Evolutionary conservation across 2,113 vertebrate genomes (phyloP).

Genomic region (Etheostoma spectabile): DNA sequence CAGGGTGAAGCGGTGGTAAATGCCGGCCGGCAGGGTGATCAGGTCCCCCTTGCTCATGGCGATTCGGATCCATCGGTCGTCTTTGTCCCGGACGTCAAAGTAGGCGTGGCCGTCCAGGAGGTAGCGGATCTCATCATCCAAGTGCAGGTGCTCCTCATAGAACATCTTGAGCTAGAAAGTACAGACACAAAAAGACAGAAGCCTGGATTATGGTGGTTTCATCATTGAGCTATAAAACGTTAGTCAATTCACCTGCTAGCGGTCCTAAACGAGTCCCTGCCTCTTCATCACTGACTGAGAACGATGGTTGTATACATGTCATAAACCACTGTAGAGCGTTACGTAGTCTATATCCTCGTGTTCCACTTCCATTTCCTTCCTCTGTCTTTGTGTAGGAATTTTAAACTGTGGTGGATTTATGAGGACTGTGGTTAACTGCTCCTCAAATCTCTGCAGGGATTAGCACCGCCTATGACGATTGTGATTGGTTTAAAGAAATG

Average conservation of each 20-base stretch:
- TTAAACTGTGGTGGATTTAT: too few species aligned
- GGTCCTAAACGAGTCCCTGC: background rate
- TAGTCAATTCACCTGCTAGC: background rate
- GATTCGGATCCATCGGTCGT: conserved; percentile 93
- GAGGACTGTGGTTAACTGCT: too few species aligned
- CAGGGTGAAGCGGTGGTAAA: conserved; percentile 96
- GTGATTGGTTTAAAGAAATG: too few species aligned
- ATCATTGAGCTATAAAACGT: background rate
- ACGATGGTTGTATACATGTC: background rate
- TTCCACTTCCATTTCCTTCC: too few species aligned
- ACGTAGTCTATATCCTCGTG: too few species aligned
- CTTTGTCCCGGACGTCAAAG: conserved; percentile 91
- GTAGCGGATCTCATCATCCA: conserved; percentile 96
- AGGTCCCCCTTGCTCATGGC: conserved; percentile 92
- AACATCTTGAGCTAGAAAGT: conserved; percentile 89
- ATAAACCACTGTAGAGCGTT: background rate
- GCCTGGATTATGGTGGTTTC: background rate
- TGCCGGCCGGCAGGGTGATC: conserved; percentile 94
- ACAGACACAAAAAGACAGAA: background rate
- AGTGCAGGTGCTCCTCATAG: conserved; percentile 93
- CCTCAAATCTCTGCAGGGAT: too few species aligned
- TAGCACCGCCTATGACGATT: too few species aligned
- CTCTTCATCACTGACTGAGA: background rate
- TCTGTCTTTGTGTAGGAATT: too few species aligned
- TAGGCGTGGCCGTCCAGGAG: conserved; percentile 93